Base-by-base conservation (phyloP, 2,797 vertebrate species). In the Lagorchestes hirsutus region DNA sequence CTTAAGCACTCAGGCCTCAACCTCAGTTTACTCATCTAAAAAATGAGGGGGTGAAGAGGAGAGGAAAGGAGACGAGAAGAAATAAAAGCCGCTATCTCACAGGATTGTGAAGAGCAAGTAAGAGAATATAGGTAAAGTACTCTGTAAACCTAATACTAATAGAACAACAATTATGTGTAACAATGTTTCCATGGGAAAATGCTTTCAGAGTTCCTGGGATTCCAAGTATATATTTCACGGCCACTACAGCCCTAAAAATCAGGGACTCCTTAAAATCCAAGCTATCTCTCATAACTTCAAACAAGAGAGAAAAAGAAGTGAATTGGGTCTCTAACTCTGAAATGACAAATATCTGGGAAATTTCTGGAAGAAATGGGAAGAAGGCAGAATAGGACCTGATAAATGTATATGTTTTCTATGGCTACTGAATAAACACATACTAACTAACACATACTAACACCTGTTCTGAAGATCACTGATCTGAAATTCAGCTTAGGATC, bases 151-250 rank as follows among this genome's bases (percentile, higher is more conserved):
- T 82, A 46, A 82, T 29, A 46, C 12, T 62, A 34, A 62, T 1
- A 34, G 13, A 62, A 34, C 5, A n/a, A 74, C n/a, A 82, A 82
- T 82, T 82, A 8, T 46, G 18, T 82, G 9, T 3, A 46, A 40
- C 67, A 91, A 9, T 91, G 6, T 94, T 90, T 96, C 82, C 93
- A 54, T 54, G 55, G 92, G 90, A 82, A 95, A 91, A 29, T 9
- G 18, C 90, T 95, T 54, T 96, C 34, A 82, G 58, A 96, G 57
- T 87, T 94, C n/a, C 13, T 50, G 74, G 40, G 40, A 50, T 50
- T 87, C 8, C 74, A 50, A 87, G 74, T 87, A 50, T 50, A 27
- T 4, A 87, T 87, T 87, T 87, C 22, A 46, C 74, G 46, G 22
- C 13, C 74, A 27, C 40, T 46, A 11, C 2, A 87, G 74, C 24